Evolutionary conservation across 2,888 invertebrate genomes (phyloP), one percentile per base, ranked within the genome.

Genomic region (Eilema caniola): DNA sequence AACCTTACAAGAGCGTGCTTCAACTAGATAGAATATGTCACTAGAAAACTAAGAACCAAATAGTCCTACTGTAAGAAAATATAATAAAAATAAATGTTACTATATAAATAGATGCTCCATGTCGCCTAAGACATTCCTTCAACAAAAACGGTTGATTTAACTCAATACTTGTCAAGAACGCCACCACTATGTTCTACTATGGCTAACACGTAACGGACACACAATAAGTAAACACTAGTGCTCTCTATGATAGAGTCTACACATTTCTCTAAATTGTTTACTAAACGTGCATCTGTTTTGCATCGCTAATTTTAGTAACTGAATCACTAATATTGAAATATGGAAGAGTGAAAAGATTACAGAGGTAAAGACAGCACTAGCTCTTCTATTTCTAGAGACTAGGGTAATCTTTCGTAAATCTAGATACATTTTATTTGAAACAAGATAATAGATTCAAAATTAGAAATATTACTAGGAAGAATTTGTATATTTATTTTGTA

Each of bases 301-400:
- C 86, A 82, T 82, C 80, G 76, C 82, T 85, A 82, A 75, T 75
- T 81, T 84, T 80, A 83, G 76, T 78, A 79, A 77, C 76, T 80
- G 72, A 83, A 80, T 85, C 80, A 77, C 89, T 90, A 90, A 86
- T 86, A 86, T 92, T 91, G 87, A 94, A 94, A 95, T 85, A 95
- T 95, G 95, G 95, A 95, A 95, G 95, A 95, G 95, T 95, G 95
- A 95, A 53, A 53, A 95, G 91, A 90, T 90, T 87, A 82, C 82
- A 90, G 84, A 89, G 87, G 88, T 85, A 91, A 80, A 92, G 85
- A 89, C 85, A 86, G 85, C 85, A 81, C 89, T 91, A 92, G 77
- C 75, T 86, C 84, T 78, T 88, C 89, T 93, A 92, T 85, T 82
- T 88, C 89, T 91, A 92, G 86, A 88, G 84, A 86, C 76, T 89